Evolutionary conservation across 2,888 invertebrate species (phyloP), one percentile per base, ranked within the genome.

Genomic region (Lordiphosa fenestrarum): DNA sequence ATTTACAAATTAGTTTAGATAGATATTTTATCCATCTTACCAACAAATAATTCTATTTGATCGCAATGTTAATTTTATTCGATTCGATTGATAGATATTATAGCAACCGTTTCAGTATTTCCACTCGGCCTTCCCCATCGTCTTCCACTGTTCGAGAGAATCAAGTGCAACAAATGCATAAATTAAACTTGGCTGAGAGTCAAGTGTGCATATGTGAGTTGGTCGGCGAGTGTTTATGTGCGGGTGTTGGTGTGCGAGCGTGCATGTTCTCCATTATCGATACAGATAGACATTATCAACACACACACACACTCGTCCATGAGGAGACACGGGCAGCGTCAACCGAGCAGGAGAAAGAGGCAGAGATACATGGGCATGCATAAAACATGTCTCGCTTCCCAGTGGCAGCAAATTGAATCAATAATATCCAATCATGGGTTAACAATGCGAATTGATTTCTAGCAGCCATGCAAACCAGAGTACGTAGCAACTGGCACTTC

Each of bases 361-460:
- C 37, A 55, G 10, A 38, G 23, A 44, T 35, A 51, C 54, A 54
- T 40, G 56, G 50, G 59, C 65, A 84, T 77, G 84, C 84, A 84
- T 81, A 78, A 84, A 81, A 81, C 77, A 84, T 84, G 77, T 73
- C 69, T 76, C 77, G 71, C 66, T 66, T 44, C 25, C 65, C 65
- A 68, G 72, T 74, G 80, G 83, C 85, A 82, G 77, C 71, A 85
- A 85, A 85, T 86, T 75, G 73, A 80, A 80, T 87, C 86, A 86
- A 87, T 86, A 86, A 86, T 86, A 86, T 87, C 85, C 82, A 86
- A 86, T 86, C 86, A 86, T 77, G 71, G 74, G 72, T 82, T 85
- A 86, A 87, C 86, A 86, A 86, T 86, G 82, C 66, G 82, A 86
- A 87, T 81, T 81, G 81, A 81, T 81, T 81, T 81, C 85, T 67